Conservation (phyloP, 1,140 invertebrate species). For the Thrips palmi region DNA sequence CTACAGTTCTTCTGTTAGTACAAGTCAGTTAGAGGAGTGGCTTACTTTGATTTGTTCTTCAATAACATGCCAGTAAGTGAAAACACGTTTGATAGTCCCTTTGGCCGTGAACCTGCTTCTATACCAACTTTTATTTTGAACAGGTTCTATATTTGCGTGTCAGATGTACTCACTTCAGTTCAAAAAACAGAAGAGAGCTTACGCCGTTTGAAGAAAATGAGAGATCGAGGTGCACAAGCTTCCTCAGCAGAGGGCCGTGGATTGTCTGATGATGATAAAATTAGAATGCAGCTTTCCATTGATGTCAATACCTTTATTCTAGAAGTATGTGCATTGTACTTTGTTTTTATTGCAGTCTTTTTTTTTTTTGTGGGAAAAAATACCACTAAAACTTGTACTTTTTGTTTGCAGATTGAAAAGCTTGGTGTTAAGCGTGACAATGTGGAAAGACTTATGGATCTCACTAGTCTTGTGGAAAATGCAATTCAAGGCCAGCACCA, state of each 20-base stretch:
- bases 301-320: constrained; percentile 45
- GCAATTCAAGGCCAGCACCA: too few relatives aligned
- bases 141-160: constrained; percentile 14
- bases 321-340: not conserved
- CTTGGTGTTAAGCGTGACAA: constrained; percentile 11
- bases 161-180: constrained; percentile 77
- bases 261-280: constrained; percentile 79
- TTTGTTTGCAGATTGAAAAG: constrained; percentile 14
- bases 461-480: constrained; percentile 15
- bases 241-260: constrained; percentile 22
- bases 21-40: constrained; percentile 35
- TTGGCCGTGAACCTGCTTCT: too few relatives aligned
- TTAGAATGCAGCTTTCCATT: constrained; percentile 69
- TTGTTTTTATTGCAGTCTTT: not conserved
- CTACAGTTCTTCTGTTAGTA: constrained; percentile 50
- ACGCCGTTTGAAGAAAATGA: constrained; percentile 67
- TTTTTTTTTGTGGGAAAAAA: not conserved
- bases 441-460: constrained; percentile 14
- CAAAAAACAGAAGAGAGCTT: constrained; percentile 89
- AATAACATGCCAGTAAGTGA: not conserved
- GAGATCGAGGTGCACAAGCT: constrained; percentile 38
- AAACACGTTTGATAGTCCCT: too few relatives aligned
- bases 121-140: too few relatives aligned
- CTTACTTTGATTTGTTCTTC: not conserved
- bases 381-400: constrained; percentile 5